These are phyloP conservation scores for Deroplatys truncata DNA, from an alignment of 2,888 invertebrate species.

Conservation along the genomic window DNA sequence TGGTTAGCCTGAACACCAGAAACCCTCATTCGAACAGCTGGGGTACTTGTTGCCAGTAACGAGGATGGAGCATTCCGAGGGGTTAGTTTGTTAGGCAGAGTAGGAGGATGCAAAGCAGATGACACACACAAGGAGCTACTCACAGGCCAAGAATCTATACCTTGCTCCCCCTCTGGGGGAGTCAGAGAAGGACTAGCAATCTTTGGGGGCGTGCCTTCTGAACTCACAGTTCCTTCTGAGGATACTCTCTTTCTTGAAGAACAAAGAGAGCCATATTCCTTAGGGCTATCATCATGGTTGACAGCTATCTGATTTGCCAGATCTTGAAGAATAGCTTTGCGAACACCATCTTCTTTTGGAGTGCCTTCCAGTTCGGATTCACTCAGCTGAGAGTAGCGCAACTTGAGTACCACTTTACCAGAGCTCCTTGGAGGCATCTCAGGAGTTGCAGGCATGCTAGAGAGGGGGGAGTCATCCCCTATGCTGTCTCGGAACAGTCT, in stretches of 20 bases:
- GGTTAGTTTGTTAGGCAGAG: constrained; percentile 33
- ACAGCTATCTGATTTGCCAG: constrained; percentile 3
- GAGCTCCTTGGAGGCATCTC: background rate
- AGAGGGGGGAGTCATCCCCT: background rate
- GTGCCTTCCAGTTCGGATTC: background rate
- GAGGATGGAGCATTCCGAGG: constrained; percentile 23
- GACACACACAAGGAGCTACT: background rate
- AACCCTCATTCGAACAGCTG: constrained; percentile 29
- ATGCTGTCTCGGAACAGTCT: constrained; percentile 5
- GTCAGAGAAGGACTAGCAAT: background rate
- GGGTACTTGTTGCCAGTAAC: constrained; percentile 32
- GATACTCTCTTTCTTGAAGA: constrained; percentile 1
- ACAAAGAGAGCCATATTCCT: background rate
- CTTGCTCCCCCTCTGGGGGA: background rate
- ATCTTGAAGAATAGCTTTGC: background rate
- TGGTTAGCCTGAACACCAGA: constrained; percentile 29
- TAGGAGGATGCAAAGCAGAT: constrained; percentile 22
- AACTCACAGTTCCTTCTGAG: background rate
- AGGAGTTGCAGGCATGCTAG: background rate
- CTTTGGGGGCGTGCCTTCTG: background rate
- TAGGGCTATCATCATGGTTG: background rate
- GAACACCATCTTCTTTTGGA: background rate
- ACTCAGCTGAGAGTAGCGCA: background rate
- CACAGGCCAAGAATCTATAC: constrained; percentile 14
- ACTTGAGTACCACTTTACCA: background rate